phyloP scores from a whole-genome alignment of 2,113 vertebrate genomes.

The Gavia stellata region DNA sequence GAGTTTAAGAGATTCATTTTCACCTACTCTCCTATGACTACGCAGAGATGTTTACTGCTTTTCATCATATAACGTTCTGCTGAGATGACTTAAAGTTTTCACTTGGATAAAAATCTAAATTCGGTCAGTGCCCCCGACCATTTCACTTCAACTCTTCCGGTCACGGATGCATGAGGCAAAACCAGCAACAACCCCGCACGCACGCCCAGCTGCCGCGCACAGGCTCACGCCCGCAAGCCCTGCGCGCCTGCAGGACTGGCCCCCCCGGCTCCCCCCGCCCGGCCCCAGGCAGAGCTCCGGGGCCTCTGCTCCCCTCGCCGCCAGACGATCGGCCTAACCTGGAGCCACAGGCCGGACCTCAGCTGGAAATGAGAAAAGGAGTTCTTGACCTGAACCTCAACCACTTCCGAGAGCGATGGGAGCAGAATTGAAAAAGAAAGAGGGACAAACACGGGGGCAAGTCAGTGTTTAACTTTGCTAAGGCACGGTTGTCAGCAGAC shows the following conservation, averaged over 20 bases:
- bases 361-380: background rate
- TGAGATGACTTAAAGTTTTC: background rate
- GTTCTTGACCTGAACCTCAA: background rate
- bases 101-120: background rate
- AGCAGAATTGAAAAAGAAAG: background rate
- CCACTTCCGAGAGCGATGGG: background rate
- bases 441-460: background rate
- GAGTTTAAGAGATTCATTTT: background rate
- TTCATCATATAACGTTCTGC: background rate
- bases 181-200: rapidly evolving
- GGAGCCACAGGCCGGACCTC: background rate
- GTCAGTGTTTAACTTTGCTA: background rate
- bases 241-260: rapidly evolving
- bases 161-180: rapidly evolving
- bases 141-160: background rate
- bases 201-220: background rate
- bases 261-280: no score
- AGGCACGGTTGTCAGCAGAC: background rate
- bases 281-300: background rate
- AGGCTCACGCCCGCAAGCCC: rapidly evolving
- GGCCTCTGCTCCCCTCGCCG: background rate
- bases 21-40: background rate
- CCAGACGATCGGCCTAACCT: no score
- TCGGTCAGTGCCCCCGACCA: background rate
- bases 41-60: background rate